phyloP scores from a whole-genome alignment of 2,113 vertebrate species.

The Pholis gunnellus region DNA sequence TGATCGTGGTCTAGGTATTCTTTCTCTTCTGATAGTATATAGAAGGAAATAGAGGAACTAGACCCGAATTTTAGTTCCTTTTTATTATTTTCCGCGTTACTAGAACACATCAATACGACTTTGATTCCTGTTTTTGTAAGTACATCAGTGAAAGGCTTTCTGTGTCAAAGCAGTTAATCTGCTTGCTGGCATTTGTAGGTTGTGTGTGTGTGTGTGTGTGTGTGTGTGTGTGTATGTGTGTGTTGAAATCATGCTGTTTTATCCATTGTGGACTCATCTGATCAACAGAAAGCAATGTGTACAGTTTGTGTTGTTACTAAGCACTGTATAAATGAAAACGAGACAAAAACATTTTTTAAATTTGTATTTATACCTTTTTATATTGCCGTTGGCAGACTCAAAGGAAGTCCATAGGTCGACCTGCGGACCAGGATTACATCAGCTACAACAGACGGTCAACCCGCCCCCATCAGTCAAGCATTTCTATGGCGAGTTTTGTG shows the following conservation, averaged over 20 bases:
- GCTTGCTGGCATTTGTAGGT: background rate
- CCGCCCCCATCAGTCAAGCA: slow-evolving; percentile 16
- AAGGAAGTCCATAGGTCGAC: slow-evolving; percentile 20
- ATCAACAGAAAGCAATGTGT: background rate
- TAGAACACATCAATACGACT: background rate
- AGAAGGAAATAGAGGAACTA: slow-evolving; percentile 16
- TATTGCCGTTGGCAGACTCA: slow-evolving; percentile 29
- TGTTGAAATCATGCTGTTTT: background rate
- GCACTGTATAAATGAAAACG: background rate
- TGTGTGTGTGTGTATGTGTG: background rate
- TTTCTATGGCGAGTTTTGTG: slow-evolving; percentile 71
- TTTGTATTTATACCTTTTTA: background rate
- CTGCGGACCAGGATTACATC: background rate
- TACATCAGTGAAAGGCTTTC: background rate
- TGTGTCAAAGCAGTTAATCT: background rate
- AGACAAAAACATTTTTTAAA: background rate
- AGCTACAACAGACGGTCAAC: slow-evolving; percentile 5
- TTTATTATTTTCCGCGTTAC: background rate
- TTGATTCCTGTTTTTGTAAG: slow-evolving; percentile 32
- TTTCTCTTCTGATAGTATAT: background rate
- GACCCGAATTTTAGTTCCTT: slow-evolving; percentile 7
- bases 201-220: background rate
- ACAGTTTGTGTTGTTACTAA: background rate
- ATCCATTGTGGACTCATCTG: background rate
- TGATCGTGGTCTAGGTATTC: slow-evolving; percentile 64